A percentile compares a stretch with the other conserved stretches of the same genome.
Conservation (phyloP, 2,888 invertebrate genomes). For the Philonicus albiceps region DNA sequence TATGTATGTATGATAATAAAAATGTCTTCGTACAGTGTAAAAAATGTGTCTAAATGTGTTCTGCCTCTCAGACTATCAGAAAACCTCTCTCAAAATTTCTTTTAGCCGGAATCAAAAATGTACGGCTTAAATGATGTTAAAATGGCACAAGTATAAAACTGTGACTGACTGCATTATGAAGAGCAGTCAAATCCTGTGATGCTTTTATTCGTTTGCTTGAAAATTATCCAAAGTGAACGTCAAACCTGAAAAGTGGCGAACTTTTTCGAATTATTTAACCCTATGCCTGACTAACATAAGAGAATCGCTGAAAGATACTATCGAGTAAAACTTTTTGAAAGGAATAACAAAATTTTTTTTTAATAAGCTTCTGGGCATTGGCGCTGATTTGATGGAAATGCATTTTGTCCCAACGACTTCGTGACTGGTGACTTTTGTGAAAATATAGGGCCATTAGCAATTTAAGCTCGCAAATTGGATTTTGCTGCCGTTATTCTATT, state of each 20-base stretch:
- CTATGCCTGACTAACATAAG: neutral
- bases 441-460: conserved; percentile 33
- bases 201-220: neutral
- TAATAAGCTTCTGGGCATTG: neutral
- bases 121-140: too few species aligned
- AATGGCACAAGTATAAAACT: too few species aligned
- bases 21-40: too few species aligned
- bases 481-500: conserved; percentile 9
- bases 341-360: neutral
- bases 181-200: neutral
- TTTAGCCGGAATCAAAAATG: too few species aligned
- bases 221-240: neutral
- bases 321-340: neutral
- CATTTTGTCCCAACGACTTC: neutral
- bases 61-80: too few species aligned
- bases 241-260: neutral
- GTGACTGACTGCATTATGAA: too few species aligned
- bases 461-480: conserved; percentile 31
- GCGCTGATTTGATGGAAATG: neutral
- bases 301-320: neutral
- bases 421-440: neutral
- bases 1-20: too few species aligned
- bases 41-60: too few species aligned
- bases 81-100: too few species aligned
- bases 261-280: neutral